phyloP scores from a whole-genome alignment of 92 coral and sea anemone species.

The Ricordea florida region DNA sequence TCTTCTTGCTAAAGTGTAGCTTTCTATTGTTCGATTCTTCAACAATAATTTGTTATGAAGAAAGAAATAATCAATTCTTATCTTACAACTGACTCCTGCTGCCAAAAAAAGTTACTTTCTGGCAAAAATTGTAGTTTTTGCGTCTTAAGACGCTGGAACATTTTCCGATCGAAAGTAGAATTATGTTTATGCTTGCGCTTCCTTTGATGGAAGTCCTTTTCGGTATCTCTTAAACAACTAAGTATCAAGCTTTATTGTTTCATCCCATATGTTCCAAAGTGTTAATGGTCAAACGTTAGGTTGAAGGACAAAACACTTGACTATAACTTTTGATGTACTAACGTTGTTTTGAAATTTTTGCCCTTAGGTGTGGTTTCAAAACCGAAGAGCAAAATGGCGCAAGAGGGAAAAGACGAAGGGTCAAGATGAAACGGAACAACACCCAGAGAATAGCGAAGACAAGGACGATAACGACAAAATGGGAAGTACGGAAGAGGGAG shows the following conservation, averaged over 20 bases:
- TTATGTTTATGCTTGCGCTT: too few species aligned
- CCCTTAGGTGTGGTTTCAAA: constrained; percentile 97
- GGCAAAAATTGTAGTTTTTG: too few species aligned
- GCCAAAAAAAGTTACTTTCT: not conserved
- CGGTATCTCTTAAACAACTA: too few species aligned
- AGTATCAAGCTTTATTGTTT: too few species aligned
- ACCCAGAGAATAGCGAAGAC: constrained; percentile 47
- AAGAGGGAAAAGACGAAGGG: constrained; percentile 84
- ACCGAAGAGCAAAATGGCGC: constrained; percentile 98
- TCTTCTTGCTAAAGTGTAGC: constrained; percentile 1
- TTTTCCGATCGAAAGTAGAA: too few species aligned
- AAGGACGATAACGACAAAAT: not conserved
- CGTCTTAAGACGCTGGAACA: too few species aligned
- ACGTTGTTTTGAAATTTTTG: not conserved
- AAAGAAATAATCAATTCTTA: constrained; percentile 11
- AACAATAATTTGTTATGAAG: not conserved
- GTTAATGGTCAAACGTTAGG: not conserved
- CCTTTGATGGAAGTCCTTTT: too few species aligned
- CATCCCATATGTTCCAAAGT: not conserved
- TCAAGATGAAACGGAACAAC: constrained; percentile 53
- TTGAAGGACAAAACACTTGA: not conserved
- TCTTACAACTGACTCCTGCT: not conserved
- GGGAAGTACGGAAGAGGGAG: too few species aligned
- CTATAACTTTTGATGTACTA: not conserved
- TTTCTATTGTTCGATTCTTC: not conserved